Base-by-base conservation (phyloP, 2,888 invertebrate species). In the Heliconius hortense region DNA sequence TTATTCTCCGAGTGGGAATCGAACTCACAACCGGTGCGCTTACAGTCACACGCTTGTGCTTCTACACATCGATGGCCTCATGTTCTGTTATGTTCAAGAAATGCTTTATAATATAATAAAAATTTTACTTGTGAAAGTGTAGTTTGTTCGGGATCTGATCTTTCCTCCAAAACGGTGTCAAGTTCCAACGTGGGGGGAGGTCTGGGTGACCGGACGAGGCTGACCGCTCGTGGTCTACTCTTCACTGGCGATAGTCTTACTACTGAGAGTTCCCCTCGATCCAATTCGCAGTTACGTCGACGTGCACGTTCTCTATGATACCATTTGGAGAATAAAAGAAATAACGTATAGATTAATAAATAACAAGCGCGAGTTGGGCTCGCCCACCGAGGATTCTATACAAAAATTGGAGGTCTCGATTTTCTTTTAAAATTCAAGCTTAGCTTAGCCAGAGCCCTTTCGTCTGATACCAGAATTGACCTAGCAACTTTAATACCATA, bases 161-260 rank as follows among this genome's bases (percentile, higher is more conserved):
- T 95, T 84, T 97, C 97, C 86, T 97, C 97, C 35, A 97, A 94
- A 35, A 97, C 97, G 0, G 97, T 97, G 87, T 97, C 97, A 81
- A 97, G 94, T 86, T 97, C 97, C 71, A 97, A 90, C 0, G 96
- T 95, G 53, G 97, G 96, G 84, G 96, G 96, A n/a, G 96, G 95
- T 69, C 97, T 94, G 60, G 96, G 96, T 82, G 96, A 94, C 72
- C 96, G 87, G 73, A 91, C 86, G 62, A 94, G 85, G 80, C 93
- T 93, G 74, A 94, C 89, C 0, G 93, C 85, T 1, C 94, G 88
- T 10, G 87, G 85, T 75, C 90, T 87, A 39, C 81, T 82, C 81
- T 90, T 91, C 72, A 88, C 84, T 0, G 94, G 94, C 3, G 94
- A 94, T 74, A 94, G 95, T 82, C 97, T 95, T 87, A 97, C 97